Conservation (phyloP, 2,113 vertebrate genomes). For the Mus musculus region DNA sequence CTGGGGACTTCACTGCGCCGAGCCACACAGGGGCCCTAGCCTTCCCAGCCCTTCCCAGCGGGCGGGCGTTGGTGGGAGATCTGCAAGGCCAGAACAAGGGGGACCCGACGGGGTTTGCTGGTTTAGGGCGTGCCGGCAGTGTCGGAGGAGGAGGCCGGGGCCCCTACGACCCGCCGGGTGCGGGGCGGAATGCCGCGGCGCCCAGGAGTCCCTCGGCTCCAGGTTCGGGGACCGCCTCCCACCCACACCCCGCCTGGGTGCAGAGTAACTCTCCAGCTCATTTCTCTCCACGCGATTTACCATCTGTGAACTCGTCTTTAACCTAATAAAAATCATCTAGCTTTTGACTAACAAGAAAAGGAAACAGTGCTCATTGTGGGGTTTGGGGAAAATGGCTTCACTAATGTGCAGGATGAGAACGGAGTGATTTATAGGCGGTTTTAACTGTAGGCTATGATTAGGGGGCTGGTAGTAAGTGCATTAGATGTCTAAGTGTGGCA, state of each 20-base stretch:
- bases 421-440: conserved; percentile 97
- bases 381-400: conserved; percentile 95
- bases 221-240: neutral
- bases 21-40: conserved; percentile 80
- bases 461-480: conserved; percentile 95
- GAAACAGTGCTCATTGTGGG: conserved; percentile 96
- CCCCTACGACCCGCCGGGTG: neutral
- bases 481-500: conserved; percentile 95
- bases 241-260: conserved; percentile 59
- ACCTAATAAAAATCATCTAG: conserved; percentile 94
- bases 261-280: conserved; percentile 88
- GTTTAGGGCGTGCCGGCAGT: conserved; percentile 28
- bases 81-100: conserved; percentile 89
- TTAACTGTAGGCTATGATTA: conserved; percentile 97
- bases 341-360: conserved; percentile 96
- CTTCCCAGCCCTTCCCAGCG: conserved; percentile 89
- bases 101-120: conserved; percentile 26
- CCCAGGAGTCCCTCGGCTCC: neutral
- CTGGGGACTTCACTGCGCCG: conserved; percentile 67
- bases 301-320: conserved; percentile 95
- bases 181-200: neutral
- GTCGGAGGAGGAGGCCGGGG: fast-evolving
- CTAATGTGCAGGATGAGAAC: conserved; percentile 96
- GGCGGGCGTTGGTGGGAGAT: conserved; percentile 93
- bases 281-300: conserved; percentile 92